A percentile compares a stretch with the other conserved stretches of the same genome.
These are phyloP conservation scores for Tetramorium alpestre DNA, from an alignment of 1,140 invertebrate genomes.

Conservation along the genomic window DNA sequence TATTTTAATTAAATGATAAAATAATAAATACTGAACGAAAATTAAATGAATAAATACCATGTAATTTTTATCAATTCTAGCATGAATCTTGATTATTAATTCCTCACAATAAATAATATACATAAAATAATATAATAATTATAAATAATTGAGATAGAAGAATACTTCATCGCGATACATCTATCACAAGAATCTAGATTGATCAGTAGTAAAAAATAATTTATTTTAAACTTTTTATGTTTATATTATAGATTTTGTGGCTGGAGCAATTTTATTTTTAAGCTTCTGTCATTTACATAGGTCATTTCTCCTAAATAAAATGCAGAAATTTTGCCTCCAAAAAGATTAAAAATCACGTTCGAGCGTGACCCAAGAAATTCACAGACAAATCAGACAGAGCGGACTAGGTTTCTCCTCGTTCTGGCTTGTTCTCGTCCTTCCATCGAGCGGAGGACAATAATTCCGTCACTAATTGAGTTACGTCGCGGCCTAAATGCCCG, in stretches of 20 bases:
- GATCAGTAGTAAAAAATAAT: neutral
- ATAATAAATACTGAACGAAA: neutral
- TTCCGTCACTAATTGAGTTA: slow-evolving; percentile 79
- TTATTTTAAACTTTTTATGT: neutral
- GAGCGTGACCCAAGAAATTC: slow-evolving; percentile 66
- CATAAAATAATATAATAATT: neutral
- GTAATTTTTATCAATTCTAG: neutral
- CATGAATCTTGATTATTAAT: neutral
- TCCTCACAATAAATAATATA: neutral
- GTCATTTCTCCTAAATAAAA: slow-evolving; percentile 3
- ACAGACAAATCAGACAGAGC: slow-evolving; percentile 68
- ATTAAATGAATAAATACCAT: neutral
- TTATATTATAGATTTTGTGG: neutral
- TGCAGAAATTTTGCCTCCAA: slow-evolving; percentile 16
- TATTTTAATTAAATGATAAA: neutral
- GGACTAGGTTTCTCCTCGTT: slow-evolving; percentile 59
- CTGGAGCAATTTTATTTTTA: neutral
- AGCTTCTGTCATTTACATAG: neutral
- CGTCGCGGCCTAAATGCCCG: slow-evolving; percentile 75
- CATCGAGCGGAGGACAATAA: slow-evolving; percentile 76
- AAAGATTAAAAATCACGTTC: slow-evolving; percentile 44
- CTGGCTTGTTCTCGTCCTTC: slow-evolving; percentile 66
- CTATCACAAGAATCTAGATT: neutral
- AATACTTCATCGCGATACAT: too few relatives aligned
- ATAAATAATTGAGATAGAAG: neutral